These are phyloP conservation scores for Halictus quadricinctus DNA, from an alignment of 2,888 invertebrate species.

Conservation along the genomic window DNA sequence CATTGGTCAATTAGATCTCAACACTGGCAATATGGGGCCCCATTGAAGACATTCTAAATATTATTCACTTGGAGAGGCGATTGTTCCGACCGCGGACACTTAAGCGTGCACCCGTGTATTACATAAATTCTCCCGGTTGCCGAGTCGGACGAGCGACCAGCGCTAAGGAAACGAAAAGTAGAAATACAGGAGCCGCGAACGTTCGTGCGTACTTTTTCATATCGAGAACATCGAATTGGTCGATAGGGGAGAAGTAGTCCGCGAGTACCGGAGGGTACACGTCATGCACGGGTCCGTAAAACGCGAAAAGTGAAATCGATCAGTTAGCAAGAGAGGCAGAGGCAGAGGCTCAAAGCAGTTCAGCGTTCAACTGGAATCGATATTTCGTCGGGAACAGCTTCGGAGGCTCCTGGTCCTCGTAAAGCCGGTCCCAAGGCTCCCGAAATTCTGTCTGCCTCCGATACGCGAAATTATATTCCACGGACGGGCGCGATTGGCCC, in stretches of 20 bases:
- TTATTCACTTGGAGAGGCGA: neutral
- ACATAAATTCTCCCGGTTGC: neutral
- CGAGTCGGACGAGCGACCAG: neutral
- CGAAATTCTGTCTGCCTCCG: constrained; percentile 11
- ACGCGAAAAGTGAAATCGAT: constrained; percentile 10
- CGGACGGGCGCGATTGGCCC: constrained; percentile 20
- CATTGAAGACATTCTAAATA: neutral
- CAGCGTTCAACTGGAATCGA: neutral
- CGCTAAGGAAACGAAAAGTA: neutral
- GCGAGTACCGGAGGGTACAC: neutral
- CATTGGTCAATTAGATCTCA: neutral
- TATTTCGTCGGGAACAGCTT: constrained; percentile 20
- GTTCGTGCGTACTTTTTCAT: neutral
- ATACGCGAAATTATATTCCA: constrained; percentile 32
- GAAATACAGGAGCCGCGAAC: neutral
- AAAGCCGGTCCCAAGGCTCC: neutral
- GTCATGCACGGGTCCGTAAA: neutral
- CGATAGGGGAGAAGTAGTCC: neutral
- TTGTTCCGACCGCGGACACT: too few species aligned
- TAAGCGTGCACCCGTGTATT: neutral
- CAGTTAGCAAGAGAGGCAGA: neutral
- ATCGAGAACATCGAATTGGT: neutral
- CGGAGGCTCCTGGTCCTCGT: neutral
- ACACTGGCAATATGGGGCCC: too few species aligned
- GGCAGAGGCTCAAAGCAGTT: neutral